Conservation (phyloP, 2,888 invertebrate genomes). For the Kuschelorhynchus macadamiae region DNA sequence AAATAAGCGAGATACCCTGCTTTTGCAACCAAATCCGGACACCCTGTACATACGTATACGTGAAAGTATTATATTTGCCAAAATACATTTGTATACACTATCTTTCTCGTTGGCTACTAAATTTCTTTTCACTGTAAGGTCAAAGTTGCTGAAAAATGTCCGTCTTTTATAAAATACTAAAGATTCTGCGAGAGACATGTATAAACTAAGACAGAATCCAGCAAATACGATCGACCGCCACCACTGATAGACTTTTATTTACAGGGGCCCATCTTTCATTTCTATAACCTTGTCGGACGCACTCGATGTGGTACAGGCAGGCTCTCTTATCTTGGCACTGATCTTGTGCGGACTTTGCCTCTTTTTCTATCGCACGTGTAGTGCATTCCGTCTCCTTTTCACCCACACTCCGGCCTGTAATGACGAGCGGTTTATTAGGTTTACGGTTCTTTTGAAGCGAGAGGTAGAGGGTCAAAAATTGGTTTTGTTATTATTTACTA, state of each 20-base stretch:
- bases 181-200: too few species aligned
- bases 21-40: too few species aligned
- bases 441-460: constrained; percentile 30
- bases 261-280: constrained; percentile 44
- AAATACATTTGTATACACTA: too few species aligned
- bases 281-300: constrained; percentile 47
- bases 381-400: constrained; percentile 67
- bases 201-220: too few species aligned
- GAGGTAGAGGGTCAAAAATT: constrained; percentile 44
- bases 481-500: constrained; percentile 34
- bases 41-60: too few species aligned
- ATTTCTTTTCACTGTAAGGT: too few species aligned
- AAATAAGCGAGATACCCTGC: too few species aligned
- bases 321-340: constrained; percentile 44
- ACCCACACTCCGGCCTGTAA: constrained; percentile 24
- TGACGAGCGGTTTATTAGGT: constrained; percentile 46
- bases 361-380: constrained; percentile 22
- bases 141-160: too few species aligned
- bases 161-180: too few species aligned
- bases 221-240: too few species aligned
- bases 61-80: too few species aligned
- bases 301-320: constrained; percentile 43
- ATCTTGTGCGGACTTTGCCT: constrained; percentile 37
- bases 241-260: constrained; percentile 40
- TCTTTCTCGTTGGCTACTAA: too few species aligned